Conservation (phyloP, 2,888 invertebrate species). For the Drosophila hamatofila region DNA sequence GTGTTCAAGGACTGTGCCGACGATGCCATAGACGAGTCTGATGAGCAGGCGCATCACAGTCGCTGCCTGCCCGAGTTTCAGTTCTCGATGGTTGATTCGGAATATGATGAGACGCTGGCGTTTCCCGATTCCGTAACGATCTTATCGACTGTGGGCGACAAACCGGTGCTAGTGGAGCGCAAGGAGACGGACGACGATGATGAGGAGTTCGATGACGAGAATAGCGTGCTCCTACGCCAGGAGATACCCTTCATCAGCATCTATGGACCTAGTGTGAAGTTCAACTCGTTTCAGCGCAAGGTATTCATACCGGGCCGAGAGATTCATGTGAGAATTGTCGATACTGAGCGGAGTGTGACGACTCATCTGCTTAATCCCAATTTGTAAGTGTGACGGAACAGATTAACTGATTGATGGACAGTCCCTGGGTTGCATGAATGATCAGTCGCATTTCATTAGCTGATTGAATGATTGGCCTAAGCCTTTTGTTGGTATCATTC, state of each 20-base stretch:
- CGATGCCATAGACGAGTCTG: slow-evolving; percentile 44
- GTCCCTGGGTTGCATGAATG: background rate
- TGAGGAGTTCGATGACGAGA: slow-evolving; percentile 70
- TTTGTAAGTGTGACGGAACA: slow-evolving; percentile 88
- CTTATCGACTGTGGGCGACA: slow-evolving; percentile 87
- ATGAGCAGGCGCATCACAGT: slow-evolving; percentile 38
- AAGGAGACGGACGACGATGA: slow-evolving; percentile 84
- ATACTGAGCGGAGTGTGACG: slow-evolving; percentile 93
- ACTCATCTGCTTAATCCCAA: slow-evolving; percentile 95
- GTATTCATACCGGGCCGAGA: slow-evolving; percentile 93
- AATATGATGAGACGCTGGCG: slow-evolving; percentile 92
- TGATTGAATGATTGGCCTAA: no score
- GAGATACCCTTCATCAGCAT: slow-evolving; percentile 89
- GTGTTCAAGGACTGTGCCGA: slow-evolving; percentile 60
- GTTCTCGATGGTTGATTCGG: slow-evolving; percentile 88
- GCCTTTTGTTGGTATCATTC: no score
- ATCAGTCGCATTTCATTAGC: no score
- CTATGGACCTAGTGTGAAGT: slow-evolving; percentile 89
- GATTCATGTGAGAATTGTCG: slow-evolving; percentile 90
- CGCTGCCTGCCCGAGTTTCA: slow-evolving; percentile 87
- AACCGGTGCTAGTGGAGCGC: slow-evolving; percentile 86
- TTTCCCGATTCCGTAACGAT: slow-evolving; percentile 91
- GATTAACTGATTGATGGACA: background rate
- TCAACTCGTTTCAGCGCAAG: slow-evolving; percentile 90
- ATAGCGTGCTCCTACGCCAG: slow-evolving; percentile 60